phyloP scores from a whole-genome alignment of 2,888 invertebrate genomes.

The Chalcis sispes region DNA sequence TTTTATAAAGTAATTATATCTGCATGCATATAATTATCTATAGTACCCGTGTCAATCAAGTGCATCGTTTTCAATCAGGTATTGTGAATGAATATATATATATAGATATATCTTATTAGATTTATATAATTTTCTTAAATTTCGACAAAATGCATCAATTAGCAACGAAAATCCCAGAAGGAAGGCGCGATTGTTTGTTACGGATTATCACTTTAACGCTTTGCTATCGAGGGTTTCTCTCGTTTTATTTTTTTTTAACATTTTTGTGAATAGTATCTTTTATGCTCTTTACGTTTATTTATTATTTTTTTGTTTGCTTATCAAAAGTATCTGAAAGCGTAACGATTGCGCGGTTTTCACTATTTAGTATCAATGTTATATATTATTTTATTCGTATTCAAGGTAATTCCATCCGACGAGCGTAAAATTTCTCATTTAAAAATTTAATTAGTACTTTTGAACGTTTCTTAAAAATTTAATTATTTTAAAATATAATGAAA shows the following conservation, averaged over 20 bases:
- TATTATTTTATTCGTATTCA: background rate
- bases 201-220: slow-evolving; percentile 75
- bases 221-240: slow-evolving; percentile 73
- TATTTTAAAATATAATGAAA: no score
- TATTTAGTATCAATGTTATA: background rate
- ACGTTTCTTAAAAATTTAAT: no score
- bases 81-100: background rate
- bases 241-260: slow-evolving; percentile 58
- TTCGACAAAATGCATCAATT: slow-evolving; percentile 31
- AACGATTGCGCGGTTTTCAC: background rate
- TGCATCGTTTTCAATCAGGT: background rate
- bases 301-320: slow-evolving; percentile 31
- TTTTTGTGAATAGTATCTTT: slow-evolving; percentile 53
- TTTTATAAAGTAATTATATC: no score
- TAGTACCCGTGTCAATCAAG: background rate
- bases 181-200: slow-evolving; percentile 63
- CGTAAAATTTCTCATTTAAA: background rate
- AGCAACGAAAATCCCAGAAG: slow-evolving; percentile 51
- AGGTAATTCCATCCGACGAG: slow-evolving; percentile 27
- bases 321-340: slow-evolving; percentile 40
- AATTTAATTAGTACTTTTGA: no score
- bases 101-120: slow-evolving; percentile 38
- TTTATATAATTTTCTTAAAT: slow-evolving; percentile 23
- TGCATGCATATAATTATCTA: background rate
- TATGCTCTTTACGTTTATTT: slow-evolving; percentile 31